Percentiles rank a stretch among this genome's conserved stretches.
Conservation (phyloP, 2,797 vertebrate species). For the Setipinna tenuifilis region DNA sequence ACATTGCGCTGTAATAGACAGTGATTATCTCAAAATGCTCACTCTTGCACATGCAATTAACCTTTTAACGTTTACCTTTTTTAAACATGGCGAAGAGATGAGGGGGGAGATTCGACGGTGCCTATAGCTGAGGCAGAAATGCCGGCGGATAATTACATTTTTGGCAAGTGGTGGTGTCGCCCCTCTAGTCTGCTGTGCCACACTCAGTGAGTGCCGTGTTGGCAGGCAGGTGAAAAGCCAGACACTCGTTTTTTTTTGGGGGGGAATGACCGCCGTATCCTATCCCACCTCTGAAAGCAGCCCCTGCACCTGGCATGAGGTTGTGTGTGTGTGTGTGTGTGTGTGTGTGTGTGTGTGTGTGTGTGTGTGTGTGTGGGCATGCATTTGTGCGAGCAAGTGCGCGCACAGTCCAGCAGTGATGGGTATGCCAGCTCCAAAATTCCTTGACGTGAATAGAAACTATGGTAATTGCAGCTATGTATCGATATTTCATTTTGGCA, state of each 20-base stretch:
- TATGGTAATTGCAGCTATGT: conserved; percentile 27
- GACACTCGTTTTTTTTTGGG: conserved; percentile 41
- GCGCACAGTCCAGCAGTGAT: background rate
- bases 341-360: conserved; percentile 55
- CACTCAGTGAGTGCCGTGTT: conserved; percentile 47
- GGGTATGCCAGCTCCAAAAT: background rate
- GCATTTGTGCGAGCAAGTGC: background rate
- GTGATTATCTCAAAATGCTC: conserved; percentile 84
- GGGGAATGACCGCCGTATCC: conserved; percentile 61
- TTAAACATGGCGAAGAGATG: conserved; percentile 85
- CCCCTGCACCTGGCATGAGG: conserved; percentile 44
- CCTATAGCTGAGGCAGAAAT: conserved; percentile 82
- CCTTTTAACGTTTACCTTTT: conserved; percentile 83
- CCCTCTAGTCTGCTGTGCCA: conserved; percentile 43
- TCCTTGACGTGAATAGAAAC: background rate
- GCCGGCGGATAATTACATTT: conserved; percentile 78
- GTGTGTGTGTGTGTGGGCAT: conserved; percentile 43
- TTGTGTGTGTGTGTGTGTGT: conserved; percentile 58
- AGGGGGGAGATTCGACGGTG: conserved; percentile 68
- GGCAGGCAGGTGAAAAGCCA: conserved; percentile 43
- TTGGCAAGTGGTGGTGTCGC: conserved; percentile 68
- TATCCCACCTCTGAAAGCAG: conserved; percentile 37
- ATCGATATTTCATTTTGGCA: background rate
- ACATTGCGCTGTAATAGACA: conserved; percentile 82
- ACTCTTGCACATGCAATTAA: conserved; percentile 86